Evolutionary conservation across 2,888 invertebrate genomes (phyloP), one percentile per base, ranked within the genome.

Genomic region (Apamea anceps): DNA sequence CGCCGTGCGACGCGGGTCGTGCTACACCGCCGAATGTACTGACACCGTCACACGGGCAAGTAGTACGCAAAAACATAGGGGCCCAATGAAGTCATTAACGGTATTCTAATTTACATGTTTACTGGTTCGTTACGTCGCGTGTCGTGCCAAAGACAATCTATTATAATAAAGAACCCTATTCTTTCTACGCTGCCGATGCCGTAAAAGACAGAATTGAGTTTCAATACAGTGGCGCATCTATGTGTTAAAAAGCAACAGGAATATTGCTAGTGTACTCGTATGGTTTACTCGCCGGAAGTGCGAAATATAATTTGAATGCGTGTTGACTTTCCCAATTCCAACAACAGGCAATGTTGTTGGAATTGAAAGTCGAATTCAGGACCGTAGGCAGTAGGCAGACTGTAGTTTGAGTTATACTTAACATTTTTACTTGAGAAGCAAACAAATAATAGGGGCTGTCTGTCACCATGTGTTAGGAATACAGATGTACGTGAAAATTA

Each of bases 401-500:
- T 8, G 8, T 32, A n/a, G 25, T 60, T 6, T 28, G 42, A 70
- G 6, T 21, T 21, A 21, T n/a, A 37, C 48, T 54, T 54, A 32
- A 10, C 10, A 70, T 48, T 68, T 71, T 57, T 71, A 67, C 28
- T 76, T 60, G 51, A 77, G 28, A 60, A 77, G 28, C 62, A 28
- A 63, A 62, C n/a, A 25, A 74, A 63, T 42, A 42, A 42, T 75
- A 37, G 37, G 32, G 28, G n/a, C 48, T 78, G 77, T 18, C 48
- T 57, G 18, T 77, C n/a, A 51, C 42, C 28, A 77, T 51, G 21
- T 79, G 18, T 51, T 42, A 42, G 37, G 28, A 77, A 75, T 65
- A 65, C 75, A 75, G 42, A 77, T 75, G 75, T 63, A 51, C 51
- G n/a, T 67, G 37, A 72, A 74, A 78, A 79, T 45, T n/a, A 75